Base-by-base conservation (phyloP, 1,140 invertebrate genomes). In the Drosophila persimilis region DNA sequence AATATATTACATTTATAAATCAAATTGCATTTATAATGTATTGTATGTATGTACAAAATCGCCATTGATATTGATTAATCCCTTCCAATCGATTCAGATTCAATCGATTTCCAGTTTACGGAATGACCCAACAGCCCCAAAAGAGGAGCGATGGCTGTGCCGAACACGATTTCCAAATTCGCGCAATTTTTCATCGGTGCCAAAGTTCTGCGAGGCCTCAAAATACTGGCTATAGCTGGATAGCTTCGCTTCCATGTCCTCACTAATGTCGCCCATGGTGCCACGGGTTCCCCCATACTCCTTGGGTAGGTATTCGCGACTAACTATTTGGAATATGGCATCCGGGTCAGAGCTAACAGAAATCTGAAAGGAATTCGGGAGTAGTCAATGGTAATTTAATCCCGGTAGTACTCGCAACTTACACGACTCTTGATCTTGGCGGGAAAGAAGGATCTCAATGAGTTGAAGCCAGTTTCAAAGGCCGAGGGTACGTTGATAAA, bases 121-220 rank as follows among this genome's bases (percentile, higher is more conserved):
- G 80, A 94, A 94, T 15, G 93, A 94, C 3, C 94, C 94, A 58
- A 93, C 92, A 3, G 93, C 84, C 4, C 93, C 94, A 77, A 94
- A 94, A 15, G 93, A 93, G 29, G 93, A 83, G 39, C 92, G 90
- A 45, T 92, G 91, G 6, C 91, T 70, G 15, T 91, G 45, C 13
- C 17, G 92, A 48, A 92, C 92, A 3, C 43, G 15, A 91, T 26
- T 50, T 13, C 57, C 91, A 9, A 92, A 92, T 7, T 92, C 91
- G n/a, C 94, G 89, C 57, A 93, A 92, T n/a, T 91, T 92, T 73
- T 95, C 94, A 67, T 94, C 91, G 2, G 92, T 91, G 17, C 92
- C 92, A 71, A 92, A 93, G 61, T 92, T 89, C 31, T 92, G 92
- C 13, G 93, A 92, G 22, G 92, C 92, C 22, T 92, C 54, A 62